Base-by-base conservation (phyloP, 2,888 invertebrate species). In the Tachina grossa region DNA sequence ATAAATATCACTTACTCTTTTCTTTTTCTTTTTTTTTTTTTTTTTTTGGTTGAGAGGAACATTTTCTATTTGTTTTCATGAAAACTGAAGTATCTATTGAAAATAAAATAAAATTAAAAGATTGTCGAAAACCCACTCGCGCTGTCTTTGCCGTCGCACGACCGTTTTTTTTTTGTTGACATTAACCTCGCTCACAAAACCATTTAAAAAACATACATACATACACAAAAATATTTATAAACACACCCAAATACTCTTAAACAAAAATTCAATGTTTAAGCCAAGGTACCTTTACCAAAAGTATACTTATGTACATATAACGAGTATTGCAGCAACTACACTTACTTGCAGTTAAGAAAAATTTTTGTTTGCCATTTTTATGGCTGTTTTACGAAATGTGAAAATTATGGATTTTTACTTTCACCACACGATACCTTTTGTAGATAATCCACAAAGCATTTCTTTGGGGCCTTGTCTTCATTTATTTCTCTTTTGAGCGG, bases 361-460 rank as follows among this genome's bases (percentile, higher is more conserved):
- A 31, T 31, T 76, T 71, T 76, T 55, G 11, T 61, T 31, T 77
- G 77, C 59, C 66, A 72, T 53, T 77, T 85, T 87, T 88, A 88
- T 89, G 31, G 55, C 43, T 89, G 80, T 75, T 84, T 85, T 82
- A 78, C 74, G 76, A 88, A 84, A 71, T 87, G 88, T 86, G 87
- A 87, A 89, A 90, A 90, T 89, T 89, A 90, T 91, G 91, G 90
- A 89, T 88, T 90, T 90, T 90, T 89, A 91, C 91, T 91, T 91
- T 91, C 91, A 91, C 91, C 90, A 87, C 91, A 90, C 89, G 91
- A 87, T 90, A 89, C 77, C 61, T 71, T 74, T 71, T 69, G 14
- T 11, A 51, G 59, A 69, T 41, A 76, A 76, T 51, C 59, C 41
- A 57, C 22, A 45, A 66, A 43, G 22, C 47, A 49, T 68, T 43